These are phyloP conservation scores for Cerceris ruficornis DNA, from an alignment of 2,888 invertebrate species.

Conservation along the genomic window DNA sequence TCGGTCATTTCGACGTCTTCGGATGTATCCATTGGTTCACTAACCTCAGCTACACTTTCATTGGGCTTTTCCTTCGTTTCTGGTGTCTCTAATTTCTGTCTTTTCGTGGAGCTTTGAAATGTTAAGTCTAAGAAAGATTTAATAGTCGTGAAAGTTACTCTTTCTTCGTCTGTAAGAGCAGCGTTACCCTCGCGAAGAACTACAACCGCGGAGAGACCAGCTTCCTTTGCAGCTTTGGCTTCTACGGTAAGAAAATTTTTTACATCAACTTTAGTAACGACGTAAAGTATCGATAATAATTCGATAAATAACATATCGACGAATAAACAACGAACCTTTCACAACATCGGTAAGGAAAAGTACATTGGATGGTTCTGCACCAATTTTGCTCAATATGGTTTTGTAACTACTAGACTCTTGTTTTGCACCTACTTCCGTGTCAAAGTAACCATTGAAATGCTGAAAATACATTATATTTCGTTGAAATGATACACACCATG, in stretches of 20 bases:
- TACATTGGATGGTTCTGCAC: slow-evolving; percentile 86
- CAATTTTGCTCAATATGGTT: slow-evolving; percentile 88
- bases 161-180: slow-evolving; percentile 85
- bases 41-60: slow-evolving; percentile 37
- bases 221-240: slow-evolving; percentile 90
- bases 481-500: slow-evolving; percentile 6
- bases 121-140: slow-evolving; percentile 85
- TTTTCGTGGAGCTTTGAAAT: slow-evolving; percentile 75
- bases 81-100: slow-evolving; percentile 74
- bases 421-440: slow-evolving; percentile 93
- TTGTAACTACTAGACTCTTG: slow-evolving; percentile 90
- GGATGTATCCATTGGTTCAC: slow-evolving; percentile 76
- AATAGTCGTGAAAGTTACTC: slow-evolving; percentile 83
- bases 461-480: slow-evolving; percentile 66
- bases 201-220: slow-evolving; percentile 88
- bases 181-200: slow-evolving; percentile 92
- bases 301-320: not conserved
- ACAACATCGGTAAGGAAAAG: slow-evolving; percentile 94
- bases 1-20: slow-evolving; percentile 71
- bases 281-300: not conserved
- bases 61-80: slow-evolving; percentile 48
- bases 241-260: slow-evolving; percentile 83
- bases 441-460: slow-evolving; percentile 91
- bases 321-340: slow-evolving; percentile 84
- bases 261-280: not conserved